Evolutionary conservation across 30 jellyfish, hydroid and myxozoan species (phyloP), one percentile per base, ranked within the genome.

Genomic region (Pseudorhiza aurosa): DNA sequence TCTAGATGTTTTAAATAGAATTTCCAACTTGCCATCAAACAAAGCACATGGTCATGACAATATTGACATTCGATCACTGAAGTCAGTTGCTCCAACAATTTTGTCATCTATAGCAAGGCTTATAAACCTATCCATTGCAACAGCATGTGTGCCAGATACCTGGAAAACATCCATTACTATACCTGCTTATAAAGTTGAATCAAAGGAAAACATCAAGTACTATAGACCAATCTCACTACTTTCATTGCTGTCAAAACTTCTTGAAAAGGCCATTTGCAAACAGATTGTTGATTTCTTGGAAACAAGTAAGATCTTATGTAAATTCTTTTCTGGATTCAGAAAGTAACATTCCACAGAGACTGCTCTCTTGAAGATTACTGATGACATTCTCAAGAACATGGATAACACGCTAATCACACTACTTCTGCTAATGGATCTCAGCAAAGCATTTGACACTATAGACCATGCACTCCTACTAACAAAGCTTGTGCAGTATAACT

Each of bases 81-180:
- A 51, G 22, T 24, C 65, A 11, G 65, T 29, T 11, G 15, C 28
- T 51, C 15, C 28, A 11, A 29, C 36, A n/a, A 58, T 58, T n/a
- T 58, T 46, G 8, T 27, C 74, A 58, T 58, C 74, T 19, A 26
- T 58, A 19, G 74, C 74, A 19, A 58, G 21, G 28, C 74, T 58
- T 43, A 46, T 58, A 19, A 58, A 58, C 28, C 74, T 58, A 8
- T 64, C 77, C 31, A 32, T 64, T 29, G 77, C 77, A 14, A 64
- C 77, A 27, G 77, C 77, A 64, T 64, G 77, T 64, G 77, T 64
- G 31, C 77, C 77, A 2, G 58, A 64, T 64, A 64, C 77, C 31
- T 64, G 77, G 77, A 64, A 64, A 30, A 64, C 36, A 12, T 22
- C 77, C 31, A 64, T 64, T 56, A 58, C 36, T 58, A 64, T 56